These are phyloP conservation scores for Drosophila funebris DNA, from an alignment of 1,140 invertebrate genomes.

Conservation along the genomic window DNA sequence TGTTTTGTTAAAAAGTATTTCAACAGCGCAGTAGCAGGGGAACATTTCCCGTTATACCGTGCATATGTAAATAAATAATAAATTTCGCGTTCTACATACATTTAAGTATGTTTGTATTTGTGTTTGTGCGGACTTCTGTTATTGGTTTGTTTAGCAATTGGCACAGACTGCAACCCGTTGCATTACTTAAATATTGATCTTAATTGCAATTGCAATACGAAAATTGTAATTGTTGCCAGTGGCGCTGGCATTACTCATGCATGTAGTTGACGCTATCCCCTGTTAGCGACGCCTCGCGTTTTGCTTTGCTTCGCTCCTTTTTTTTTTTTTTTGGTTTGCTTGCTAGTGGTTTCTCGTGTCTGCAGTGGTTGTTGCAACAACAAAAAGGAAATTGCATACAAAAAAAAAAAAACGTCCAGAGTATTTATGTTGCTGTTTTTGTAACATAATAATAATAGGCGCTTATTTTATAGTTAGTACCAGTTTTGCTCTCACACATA, in stretches of 20 bases:
- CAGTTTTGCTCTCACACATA: conserved; percentile 18
- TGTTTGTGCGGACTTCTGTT: conserved; percentile 22
- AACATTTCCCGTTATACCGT: conserved; percentile 52
- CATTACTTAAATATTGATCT: conserved; percentile 67
- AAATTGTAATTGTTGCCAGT: conserved; percentile 11
- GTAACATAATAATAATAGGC: conserved; percentile 48
- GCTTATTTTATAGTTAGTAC: conserved; percentile 21
- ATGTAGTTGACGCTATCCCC: conserved; percentile 17
- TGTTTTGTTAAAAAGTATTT: conserved; percentile 68
- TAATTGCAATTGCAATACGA: conserved; percentile 60
- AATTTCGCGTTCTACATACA: conserved; percentile 54
- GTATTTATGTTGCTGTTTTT: conserved; percentile 40
- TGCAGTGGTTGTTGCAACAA: conserved; percentile 4
- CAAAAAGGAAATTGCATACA: conserved; percentile 22
- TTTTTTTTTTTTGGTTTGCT: conserved; percentile 3
- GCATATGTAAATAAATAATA: conserved; percentile 49
- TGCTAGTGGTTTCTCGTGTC: background rate
- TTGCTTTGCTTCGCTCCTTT: background rate
- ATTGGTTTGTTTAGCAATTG: conserved; percentile 66
- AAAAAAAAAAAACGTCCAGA: conserved; percentile 46
- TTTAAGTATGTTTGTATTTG: conserved; percentile 21
- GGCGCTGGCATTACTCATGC: conserved; percentile 59
- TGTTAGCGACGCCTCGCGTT: background rate
- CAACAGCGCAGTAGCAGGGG: conserved; percentile 55
- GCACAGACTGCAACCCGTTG: conserved; percentile 44